Base-by-base conservation (phyloP, 2,797 vertebrate species). In the Bradypodion pumilum region DNA sequence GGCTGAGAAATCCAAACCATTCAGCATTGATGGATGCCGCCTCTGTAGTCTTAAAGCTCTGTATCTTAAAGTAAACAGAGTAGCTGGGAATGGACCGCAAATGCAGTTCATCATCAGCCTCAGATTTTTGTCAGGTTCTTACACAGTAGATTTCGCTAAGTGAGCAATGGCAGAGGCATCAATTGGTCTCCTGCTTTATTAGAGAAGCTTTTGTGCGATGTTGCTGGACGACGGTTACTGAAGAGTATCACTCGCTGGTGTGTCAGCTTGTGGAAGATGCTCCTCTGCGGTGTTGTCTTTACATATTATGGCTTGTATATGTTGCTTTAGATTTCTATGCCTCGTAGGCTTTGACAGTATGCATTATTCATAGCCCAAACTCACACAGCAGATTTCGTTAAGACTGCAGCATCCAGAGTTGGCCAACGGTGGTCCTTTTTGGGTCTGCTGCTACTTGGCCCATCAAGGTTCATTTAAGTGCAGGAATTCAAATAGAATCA, bases 91-190 rank as follows among this genome's bases (percentile, higher is more conserved):
- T 82, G 69, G 63, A 60, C 66, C 79, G 37, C 25, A 32, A n/a
- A 19, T 32, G 9, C 10, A 52, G 8, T 56, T 70, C 69, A 70
- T 68, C 19, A n/a, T 68, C 74, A 66, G 62, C 42, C 79, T 72
- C 66, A 72, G 49, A 35, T 63, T 68, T 68, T 21, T 74, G 62
- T 70, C 63, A 81, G 59, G 70, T 52, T 27, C 66, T 76, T 65
- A 59, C 60, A 87, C 74, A 88, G 46, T 19, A 79, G 65, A 74
- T 65, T 86, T 82, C 27, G 77, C 72, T 44, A 82, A 89, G 77
- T 42, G 32, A 85, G 52, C 37, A 15, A 81, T 70, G 60, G 63
- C 44, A 75, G 82, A 91, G 80, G 72, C 81, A 65, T 83, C 88
- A 49, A 75, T 84, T 80, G 87, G 81, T 42, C 60, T 68, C 59